Base-by-base conservation (phyloP, 2,113 vertebrate species). In the Amphiprion ocellaris region DNA sequence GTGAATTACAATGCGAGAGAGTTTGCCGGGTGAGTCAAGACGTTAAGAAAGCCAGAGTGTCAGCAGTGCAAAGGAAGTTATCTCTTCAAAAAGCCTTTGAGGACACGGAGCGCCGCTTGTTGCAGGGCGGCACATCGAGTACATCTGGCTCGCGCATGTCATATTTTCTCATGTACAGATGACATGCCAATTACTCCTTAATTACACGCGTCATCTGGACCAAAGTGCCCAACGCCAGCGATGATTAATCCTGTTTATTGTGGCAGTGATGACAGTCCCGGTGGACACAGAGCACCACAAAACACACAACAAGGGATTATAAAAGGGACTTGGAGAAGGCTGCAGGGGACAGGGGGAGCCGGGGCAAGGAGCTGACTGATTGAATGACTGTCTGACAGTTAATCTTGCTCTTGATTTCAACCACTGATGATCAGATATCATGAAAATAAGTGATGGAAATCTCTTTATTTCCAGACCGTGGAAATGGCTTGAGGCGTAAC, bases 141-240 rank as follows among this genome's bases (percentile, higher is more conserved):
- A 82, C 91, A 86, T 90, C 89, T 89, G 89, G 80, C 75, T 85
- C 74, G 47, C 16, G 54, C 84, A 71, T 88, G 92, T 94, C 94
- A 92, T 94, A 91, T 93, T 93, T 94, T 88, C 88, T 94, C 89
- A 92, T 94, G 94, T 95, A 94, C 90, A 90, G 95, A 94, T 95
- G 93, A 95, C 94, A 94, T 93, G 93, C 92, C 94, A 94, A 95
- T 95, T 95, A 95, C 93, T 94, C 88, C 92, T 92, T 94, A 94
- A 95, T 95, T 95, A 94, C 90, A 90, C 90, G 90, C 93, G 90
- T 95, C 94, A 94, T 95, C 93, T 94, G 95, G 94, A 94, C 93
- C 89, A 92, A 90, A 93, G 92, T 89, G 92, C 61, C 90, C 88
- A 90, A 82, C 66, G 93, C 92, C 92, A 87, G 87, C 53, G 61